These are phyloP conservation scores for Euura lappo DNA, from an alignment of 1,140 invertebrate genomes.

Conservation along the genomic window DNA sequence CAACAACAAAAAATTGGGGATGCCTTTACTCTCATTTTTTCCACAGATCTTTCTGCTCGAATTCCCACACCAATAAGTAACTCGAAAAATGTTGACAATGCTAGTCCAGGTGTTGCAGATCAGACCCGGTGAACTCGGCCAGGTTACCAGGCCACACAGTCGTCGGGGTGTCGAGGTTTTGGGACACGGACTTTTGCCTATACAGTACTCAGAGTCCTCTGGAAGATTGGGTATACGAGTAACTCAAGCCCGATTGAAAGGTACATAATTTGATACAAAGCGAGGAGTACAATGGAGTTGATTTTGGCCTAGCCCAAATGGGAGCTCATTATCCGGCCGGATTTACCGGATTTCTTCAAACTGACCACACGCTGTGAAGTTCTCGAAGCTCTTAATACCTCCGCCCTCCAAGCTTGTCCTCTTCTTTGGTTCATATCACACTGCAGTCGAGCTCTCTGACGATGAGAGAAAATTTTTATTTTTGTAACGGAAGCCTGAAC, in stretches of 20 bases:
- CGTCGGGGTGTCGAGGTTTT: too few relatives aligned
- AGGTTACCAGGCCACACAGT: not conserved
- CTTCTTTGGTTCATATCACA: not conserved
- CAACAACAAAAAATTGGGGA: too few relatives aligned
- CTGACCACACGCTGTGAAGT: conserved; percentile 32
- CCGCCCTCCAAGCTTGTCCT: not conserved
- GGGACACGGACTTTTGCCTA: too few relatives aligned
- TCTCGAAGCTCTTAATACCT: conserved; percentile 5
- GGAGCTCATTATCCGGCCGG: conserved; percentile 47
- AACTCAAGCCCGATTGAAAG: not conserved
- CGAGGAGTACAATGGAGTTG: not conserved
- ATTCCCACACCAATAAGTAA: not conserved
- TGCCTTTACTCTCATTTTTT: not conserved
- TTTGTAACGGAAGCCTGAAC: conserved; percentile 38
- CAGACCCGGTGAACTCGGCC: not conserved
- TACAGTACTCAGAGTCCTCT: too few relatives aligned
- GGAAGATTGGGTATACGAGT: too few relatives aligned
- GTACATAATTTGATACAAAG: conserved; percentile 4
- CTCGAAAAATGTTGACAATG: not conserved
- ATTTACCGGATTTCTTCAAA: conserved; percentile 22
- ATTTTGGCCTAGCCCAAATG: conserved; percentile 32
- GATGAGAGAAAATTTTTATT: conserved; percentile 29
- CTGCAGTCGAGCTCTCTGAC: not conserved
- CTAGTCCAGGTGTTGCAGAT: not conserved
- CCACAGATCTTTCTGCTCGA: not conserved